Evolutionary conservation across 2,113 vertebrate genomes (phyloP), one percentile per base, ranked within the genome.

Genomic region (Tiliqua scincoides): DNA sequence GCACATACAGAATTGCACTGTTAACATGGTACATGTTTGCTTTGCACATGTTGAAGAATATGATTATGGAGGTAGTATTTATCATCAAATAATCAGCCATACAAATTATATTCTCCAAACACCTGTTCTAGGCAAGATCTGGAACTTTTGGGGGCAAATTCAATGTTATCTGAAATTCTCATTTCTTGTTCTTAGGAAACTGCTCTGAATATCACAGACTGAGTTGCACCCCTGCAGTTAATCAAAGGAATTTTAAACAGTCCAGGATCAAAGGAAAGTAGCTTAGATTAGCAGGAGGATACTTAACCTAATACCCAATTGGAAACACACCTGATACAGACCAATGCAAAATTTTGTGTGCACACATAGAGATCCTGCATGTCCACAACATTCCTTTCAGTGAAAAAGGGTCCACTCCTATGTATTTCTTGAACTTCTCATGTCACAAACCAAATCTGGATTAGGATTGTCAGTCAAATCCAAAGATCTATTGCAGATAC

Each of bases 141-240:
- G 85, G 27, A 90, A 71, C 86, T 88, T 83, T 89, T 87, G 87
- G 88, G 93, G 91, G 52, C 81, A 87, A 89, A 82, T 89, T 82
- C 78, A 85, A 83, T 89, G 88, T 92, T 88, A 87, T 80, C 59
- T 87, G 17, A 37, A 71, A 35, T 21, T 30, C 32, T 35, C 14
- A 21, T 71, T 71, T 71, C n/a, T 71, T 35, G 17, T 71, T 71
- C 32, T 32, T 21, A 71, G 32, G 32, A 71, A 71, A 71, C 15
- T 35, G n/a, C 18, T 71, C 32, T 71, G n/a, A 32, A 71, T 71
- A 71, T 37, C 68, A 71, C 32, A 68, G 30, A 35, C 6, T 71
- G 68, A 71, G 32, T 71, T 20, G 17, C 32, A 35, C 18, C n/a
- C 32, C 68, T 71, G 68, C 17, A 12, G 32, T 71, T 37, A 71